Evolutionary conservation across 2,113 vertebrate species (phyloP).

Genomic region (Sebastes schlegelii): DNA sequence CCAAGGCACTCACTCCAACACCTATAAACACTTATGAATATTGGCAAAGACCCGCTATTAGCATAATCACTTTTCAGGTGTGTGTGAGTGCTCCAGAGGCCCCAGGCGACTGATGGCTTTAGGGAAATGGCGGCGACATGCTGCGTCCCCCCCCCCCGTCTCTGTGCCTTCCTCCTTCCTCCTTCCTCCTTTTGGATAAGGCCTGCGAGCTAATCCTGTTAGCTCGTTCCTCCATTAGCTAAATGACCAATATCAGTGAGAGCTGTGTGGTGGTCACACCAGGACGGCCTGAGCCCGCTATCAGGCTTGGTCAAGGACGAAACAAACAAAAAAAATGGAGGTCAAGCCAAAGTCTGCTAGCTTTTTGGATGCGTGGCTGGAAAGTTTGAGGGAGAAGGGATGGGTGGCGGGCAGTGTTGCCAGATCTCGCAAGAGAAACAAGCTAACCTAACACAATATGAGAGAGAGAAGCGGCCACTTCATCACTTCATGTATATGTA

Average conservation of each 20-base stretch:
- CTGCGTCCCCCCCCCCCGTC: constrained; percentile 28
- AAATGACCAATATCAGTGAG: constrained; percentile 94
- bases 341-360: constrained; percentile 52
- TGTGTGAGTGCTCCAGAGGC: constrained; percentile 57
- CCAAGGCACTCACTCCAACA: constrained; percentile 76
- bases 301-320: constrained; percentile 88
- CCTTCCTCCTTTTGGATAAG: constrained; percentile 84
- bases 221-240: constrained; percentile 91
- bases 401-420: too few relatives aligned
- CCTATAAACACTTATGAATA: constrained; percentile 86
- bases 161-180: constrained; percentile 80
- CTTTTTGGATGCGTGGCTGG: constrained; percentile 33
- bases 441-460: too few relatives aligned
- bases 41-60: constrained; percentile 79
- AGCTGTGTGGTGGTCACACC: constrained; percentile 82
- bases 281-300: constrained; percentile 76
- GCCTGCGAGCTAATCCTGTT: constrained; percentile 91
- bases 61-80: constrained; percentile 82
- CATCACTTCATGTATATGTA: too few relatives aligned
- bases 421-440: too few relatives aligned
- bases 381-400: constrained; percentile 36
- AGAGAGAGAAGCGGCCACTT: too few relatives aligned
- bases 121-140: constrained; percentile 63
- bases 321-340: constrained; percentile 56
- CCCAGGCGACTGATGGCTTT: constrained; percentile 72